A percentile compares a stretch with the other conserved stretches of the same genome.
Conservation (phyloP, 2,888 invertebrate genomes). For the Agonopterix subpropinquella region DNA sequence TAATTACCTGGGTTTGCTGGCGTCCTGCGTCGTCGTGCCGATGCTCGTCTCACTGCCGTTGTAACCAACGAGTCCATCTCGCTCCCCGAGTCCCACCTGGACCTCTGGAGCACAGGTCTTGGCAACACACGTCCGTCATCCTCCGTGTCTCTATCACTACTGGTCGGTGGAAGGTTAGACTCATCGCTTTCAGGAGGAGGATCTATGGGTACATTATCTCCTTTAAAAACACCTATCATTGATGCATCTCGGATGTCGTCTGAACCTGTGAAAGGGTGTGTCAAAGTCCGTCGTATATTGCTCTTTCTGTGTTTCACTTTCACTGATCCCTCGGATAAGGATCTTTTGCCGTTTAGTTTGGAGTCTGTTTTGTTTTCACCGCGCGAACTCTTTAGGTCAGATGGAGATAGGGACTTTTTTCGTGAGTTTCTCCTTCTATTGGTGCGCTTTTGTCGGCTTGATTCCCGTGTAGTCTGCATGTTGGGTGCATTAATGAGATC, state of each 20-base stretch:
- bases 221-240: conserved; percentile 45
- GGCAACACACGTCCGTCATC: conserved; percentile 53
- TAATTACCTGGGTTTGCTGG: conserved; percentile 60
- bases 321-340: conserved; percentile 65
- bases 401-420: conserved; percentile 70
- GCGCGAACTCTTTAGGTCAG: conserved; percentile 56
- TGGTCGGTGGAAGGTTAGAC: conserved; percentile 64
- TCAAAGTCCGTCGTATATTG: conserved; percentile 66
- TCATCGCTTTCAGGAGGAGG: conserved; percentile 60
- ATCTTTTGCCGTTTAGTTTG: conserved; percentile 49
- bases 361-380: conserved; percentile 51
- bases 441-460: conserved; percentile 61
- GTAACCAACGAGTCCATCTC: conserved; percentile 78
- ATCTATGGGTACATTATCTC: conserved; percentile 41
- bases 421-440: conserved; percentile 68
- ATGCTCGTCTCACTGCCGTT: conserved; percentile 79
- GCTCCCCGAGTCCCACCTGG: conserved; percentile 68
- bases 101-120: conserved; percentile 41
- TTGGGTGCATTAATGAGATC: conserved; percentile 53
- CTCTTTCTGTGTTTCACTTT: conserved; percentile 69
- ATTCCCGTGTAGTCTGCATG: conserved; percentile 67
- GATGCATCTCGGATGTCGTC: conserved; percentile 54
- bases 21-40: conserved; percentile 75
- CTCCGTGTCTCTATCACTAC: conserved; percentile 70
- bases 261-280: conserved; percentile 60